phyloP scores from a whole-genome alignment of 2,113 vertebrate species.

The Apus apus region DNA sequence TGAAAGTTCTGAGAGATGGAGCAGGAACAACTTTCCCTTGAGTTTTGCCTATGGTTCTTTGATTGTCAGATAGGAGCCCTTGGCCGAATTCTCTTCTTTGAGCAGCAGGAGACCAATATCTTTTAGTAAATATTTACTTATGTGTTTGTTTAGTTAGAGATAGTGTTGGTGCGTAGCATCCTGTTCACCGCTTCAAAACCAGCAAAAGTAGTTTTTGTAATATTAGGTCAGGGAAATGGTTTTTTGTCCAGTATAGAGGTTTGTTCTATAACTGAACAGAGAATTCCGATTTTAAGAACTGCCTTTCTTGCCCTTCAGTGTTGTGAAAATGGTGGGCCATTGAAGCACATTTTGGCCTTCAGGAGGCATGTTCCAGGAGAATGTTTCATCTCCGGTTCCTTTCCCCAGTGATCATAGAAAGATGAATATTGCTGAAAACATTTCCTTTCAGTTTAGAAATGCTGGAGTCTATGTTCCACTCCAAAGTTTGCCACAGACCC shows the following conservation, averaged over 20 bases:
- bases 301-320: not conserved
- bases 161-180: not conserved
- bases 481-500: not conserved
- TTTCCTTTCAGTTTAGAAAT: not conserved
- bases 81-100: not conserved
- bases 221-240: not conserved
- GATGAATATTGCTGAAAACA: not conserved
- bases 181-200: not conserved
- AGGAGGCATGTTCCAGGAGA: not conserved
- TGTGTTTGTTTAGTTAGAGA: not conserved
- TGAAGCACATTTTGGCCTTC: not conserved
- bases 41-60: not conserved
- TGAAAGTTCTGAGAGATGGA: not conserved
- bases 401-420: not conserved
- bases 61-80: not conserved
- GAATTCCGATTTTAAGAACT: not conserved
- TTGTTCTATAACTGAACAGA: not conserved
- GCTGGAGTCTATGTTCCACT: not conserved
- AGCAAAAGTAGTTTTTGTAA: not conserved
- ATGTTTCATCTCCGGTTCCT: not conserved
- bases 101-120: not conserved
- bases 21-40: not conserved
- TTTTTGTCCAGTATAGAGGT: not conserved
- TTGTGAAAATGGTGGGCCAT: not conserved
- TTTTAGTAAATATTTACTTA: constrained; percentile 3